A percentile compares a stretch with the other conserved stretches of the same genome.
Evolutionary conservation across 1,140 invertebrate genomes (phyloP).

Genomic region (Popillia japonica): DNA sequence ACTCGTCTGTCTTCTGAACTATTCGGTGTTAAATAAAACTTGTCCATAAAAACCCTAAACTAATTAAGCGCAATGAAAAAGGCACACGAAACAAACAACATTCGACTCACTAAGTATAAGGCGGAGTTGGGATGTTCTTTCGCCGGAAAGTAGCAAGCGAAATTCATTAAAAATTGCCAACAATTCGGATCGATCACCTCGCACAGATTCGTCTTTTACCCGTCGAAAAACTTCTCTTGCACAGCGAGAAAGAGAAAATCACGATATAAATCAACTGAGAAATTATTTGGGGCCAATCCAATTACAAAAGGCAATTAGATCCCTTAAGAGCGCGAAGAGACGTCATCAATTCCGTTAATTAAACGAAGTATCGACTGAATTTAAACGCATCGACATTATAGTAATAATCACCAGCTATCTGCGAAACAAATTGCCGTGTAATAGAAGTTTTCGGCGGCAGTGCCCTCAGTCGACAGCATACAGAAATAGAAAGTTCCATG

Average conservation of each 20-base stretch:
- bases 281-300: slow-evolving; percentile 20
- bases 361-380: slow-evolving; percentile 33
- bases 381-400: slow-evolving; percentile 1
- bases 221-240: neutral
- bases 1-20: neutral
- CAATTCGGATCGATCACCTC: slow-evolving; percentile 22
- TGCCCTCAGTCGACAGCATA: neutral
- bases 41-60: neutral
- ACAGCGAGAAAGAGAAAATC: slow-evolving; percentile 10
- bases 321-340: slow-evolving; percentile 6
- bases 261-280: slow-evolving; percentile 32
- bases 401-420: slow-evolving; percentile 13
- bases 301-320: slow-evolving; percentile 34
- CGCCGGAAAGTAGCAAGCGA: neutral
- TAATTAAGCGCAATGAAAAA: neutral
- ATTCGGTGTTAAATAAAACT: neutral
- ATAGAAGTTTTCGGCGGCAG: neutral
- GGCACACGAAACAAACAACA: neutral
- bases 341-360: slow-evolving; percentile 33
- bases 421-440: slow-evolving; percentile 31
- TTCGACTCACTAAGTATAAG: neutral
- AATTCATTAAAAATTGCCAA: slow-evolving; percentile 27
- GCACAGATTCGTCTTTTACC: slow-evolving; percentile 1
- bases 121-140: neutral
- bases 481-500: neutral